These are phyloP conservation scores for Thelaira solivaga DNA, from an alignment of 2,888 invertebrate genomes.

Conservation along the genomic window DNA sequence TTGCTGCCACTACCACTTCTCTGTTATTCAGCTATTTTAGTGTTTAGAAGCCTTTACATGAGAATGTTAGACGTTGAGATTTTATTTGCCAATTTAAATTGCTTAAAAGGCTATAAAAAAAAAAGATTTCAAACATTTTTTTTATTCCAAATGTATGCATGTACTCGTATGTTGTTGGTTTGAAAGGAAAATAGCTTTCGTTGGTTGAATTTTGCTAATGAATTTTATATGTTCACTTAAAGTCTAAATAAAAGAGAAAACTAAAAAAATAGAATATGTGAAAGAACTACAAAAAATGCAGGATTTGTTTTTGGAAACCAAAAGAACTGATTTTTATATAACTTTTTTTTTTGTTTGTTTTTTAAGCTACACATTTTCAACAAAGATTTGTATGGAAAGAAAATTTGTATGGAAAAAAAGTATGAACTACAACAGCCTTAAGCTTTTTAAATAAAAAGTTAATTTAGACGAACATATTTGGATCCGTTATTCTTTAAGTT, in stretches of 20 bases:
- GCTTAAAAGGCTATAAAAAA: background rate
- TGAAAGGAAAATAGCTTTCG: background rate
- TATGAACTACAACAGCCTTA: no score
- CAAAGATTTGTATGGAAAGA: no score
- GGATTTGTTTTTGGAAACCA: background rate
- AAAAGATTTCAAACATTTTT: background rate
- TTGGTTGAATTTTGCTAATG: constrained; percentile 6
- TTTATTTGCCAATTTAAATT: constrained; percentile 45
- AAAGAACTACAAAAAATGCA: background rate
- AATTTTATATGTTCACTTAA: background rate
- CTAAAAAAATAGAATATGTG: background rate
- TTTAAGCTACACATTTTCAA: no score
- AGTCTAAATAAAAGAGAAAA: background rate
- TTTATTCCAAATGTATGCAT: background rate
- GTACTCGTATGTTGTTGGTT: background rate
- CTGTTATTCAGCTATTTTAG: constrained; percentile 12
- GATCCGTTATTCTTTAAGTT: no score
- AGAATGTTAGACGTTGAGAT: constrained; percentile 13
- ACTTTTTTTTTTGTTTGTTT: no score
- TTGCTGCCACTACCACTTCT: background rate
- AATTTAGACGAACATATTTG: no score
- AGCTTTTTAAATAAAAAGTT: no score
- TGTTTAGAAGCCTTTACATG: constrained; percentile 13
- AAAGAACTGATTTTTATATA: no score
- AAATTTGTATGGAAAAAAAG: no score